phyloP scores from a whole-genome alignment of 2,113 vertebrate genomes.

The Python bivittatus region DNA sequence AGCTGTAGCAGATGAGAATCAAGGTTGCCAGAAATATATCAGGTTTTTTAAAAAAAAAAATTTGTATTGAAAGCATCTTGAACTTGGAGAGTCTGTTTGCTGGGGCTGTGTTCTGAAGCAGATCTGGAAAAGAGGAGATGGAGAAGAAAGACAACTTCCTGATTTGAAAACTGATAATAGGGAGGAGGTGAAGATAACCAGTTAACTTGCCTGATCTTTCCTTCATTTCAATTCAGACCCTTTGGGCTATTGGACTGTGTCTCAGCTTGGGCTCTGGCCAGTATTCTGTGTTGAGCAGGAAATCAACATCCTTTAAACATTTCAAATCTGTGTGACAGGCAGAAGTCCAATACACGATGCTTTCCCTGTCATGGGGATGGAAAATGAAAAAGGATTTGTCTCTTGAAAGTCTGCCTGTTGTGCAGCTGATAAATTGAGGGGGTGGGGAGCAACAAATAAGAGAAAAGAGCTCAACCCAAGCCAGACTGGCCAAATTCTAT shows the following conservation, averaged over 20 bases:
- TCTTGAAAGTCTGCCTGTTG: neutral
- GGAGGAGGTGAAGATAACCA: neutral
- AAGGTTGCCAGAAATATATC: slow-evolving; percentile 87
- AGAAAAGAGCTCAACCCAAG: neutral
- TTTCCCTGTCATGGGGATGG: neutral
- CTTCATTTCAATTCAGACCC: neutral
- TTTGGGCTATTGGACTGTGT: neutral
- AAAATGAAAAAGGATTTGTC: neutral
- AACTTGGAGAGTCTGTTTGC: slow-evolving; percentile 3
- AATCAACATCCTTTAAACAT: neutral
- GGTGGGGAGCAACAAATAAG: neutral
- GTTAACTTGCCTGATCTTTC: slow-evolving; percentile 5
- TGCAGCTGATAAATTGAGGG: neutral
- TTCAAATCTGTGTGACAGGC: neutral
- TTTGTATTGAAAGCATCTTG: neutral
- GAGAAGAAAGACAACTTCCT: neutral
- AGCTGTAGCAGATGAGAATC: slow-evolving; percentile 98
- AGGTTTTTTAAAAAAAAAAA: too few species aligned
- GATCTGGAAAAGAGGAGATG: neutral
- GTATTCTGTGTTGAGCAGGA: neutral
- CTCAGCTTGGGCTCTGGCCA: neutral
- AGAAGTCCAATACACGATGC: neutral
- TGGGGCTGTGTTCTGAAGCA: neutral
- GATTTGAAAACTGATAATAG: slow-evolving; percentile 3
- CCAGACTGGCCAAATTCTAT: neutral